phyloP scores from a whole-genome alignment of 2,888 invertebrate species.

The Microctonus hyperodae region DNA sequence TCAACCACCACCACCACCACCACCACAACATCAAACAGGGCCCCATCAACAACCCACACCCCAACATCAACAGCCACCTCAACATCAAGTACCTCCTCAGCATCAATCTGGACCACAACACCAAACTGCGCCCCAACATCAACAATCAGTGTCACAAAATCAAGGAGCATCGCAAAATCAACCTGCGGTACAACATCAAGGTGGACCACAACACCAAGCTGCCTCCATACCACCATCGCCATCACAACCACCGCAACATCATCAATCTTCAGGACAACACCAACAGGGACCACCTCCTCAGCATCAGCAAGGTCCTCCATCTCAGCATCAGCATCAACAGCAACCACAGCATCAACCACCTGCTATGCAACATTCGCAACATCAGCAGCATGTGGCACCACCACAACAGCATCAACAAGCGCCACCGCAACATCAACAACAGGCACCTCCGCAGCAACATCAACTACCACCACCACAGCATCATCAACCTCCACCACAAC shows the following conservation, averaged over 20 bases:
- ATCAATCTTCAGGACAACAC: neutral
- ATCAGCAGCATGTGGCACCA: conserved; percentile 42
- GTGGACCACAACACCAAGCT: conserved; percentile 17
- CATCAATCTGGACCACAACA: neutral
- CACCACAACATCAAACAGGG: conserved; percentile 39
- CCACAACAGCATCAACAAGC: conserved; percentile 51
- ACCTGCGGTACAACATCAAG: neutral
- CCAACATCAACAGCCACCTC: conserved; percentile 2
- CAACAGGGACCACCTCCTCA: conserved; percentile 20
- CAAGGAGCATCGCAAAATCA: conserved; percentile 35
- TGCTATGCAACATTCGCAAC: conserved; percentile 37
- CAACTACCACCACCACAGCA: conserved; percentile 34
- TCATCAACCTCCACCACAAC: conserved; percentile 59
- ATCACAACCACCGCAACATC: conserved; percentile 13
- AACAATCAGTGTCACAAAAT: conserved; percentile 40
- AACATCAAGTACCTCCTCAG: conserved; percentile 53
- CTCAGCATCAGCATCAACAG: conserved; percentile 41
- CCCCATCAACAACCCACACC: conserved; percentile 27
- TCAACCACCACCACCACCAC: conserved; percentile 36
- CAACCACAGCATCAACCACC: conserved; percentile 39
- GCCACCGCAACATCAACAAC: conserved; percentile 42
- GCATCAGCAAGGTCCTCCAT: conserved; percentile 27
- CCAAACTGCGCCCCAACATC: conserved; percentile 31
- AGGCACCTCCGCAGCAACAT: conserved; percentile 35
- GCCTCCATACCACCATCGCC: neutral